Evolutionary conservation across 2,888 invertebrate genomes (phyloP).

Genomic region (Tenodera sinensis): DNA sequence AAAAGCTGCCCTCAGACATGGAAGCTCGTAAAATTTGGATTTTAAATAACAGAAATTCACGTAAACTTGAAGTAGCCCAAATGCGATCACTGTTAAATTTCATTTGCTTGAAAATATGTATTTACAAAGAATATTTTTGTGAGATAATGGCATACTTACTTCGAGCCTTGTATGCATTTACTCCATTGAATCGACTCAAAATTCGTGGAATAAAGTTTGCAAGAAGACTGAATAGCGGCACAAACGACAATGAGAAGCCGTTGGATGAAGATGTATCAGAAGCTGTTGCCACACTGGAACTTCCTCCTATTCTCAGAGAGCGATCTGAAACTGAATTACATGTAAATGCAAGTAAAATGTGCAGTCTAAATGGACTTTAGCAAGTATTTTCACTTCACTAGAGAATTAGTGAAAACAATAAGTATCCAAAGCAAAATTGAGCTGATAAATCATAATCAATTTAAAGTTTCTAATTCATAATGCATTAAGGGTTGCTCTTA

Average conservation of each 20-base stretch:
- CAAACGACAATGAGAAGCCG: slow-evolving; percentile 34
- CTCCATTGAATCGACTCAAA: slow-evolving; percentile 29
- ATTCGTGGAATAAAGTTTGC: slow-evolving; percentile 36
- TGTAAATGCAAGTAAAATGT: no score
- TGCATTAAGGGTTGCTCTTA: no score
- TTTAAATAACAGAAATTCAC: no score
- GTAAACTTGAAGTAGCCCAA: no score
- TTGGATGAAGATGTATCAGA: neutral
- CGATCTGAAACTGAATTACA: neutral
- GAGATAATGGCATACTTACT: neutral
- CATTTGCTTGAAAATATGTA: neutral
- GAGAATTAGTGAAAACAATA: no score
- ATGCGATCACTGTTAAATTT: neutral
- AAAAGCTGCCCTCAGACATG: no score
- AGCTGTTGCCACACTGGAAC: neutral
- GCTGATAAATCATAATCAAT: no score
- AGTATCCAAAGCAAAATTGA: no score
- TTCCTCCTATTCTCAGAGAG: neutral
- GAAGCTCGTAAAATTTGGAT: no score
- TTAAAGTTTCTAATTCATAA: no score
- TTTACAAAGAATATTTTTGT: neutral
- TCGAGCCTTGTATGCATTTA: slow-evolving; percentile 10
- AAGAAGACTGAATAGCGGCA: slow-evolving; percentile 37
- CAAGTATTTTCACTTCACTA: no score
- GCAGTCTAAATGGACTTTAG: no score